phyloP scores from a whole-genome alignment of 1,140 invertebrate genomes.

The Listronotus oregonensis region DNA sequence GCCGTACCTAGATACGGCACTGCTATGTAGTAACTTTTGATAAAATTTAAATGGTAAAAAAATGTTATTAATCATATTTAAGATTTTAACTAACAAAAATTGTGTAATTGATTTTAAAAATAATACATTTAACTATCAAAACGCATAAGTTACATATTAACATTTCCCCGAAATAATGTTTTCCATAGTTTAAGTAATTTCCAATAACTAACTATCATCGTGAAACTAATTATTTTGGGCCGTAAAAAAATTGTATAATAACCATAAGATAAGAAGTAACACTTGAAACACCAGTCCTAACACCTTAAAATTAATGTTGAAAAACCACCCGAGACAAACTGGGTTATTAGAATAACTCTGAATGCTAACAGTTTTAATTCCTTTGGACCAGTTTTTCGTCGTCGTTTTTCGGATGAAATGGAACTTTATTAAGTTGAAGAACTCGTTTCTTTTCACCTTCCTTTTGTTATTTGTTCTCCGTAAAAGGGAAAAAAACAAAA shows the following conservation, averaged over 20 bases:
- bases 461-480: constrained; percentile 25
- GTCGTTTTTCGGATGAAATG: constrained; percentile 17
- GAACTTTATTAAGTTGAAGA: constrained; percentile 28
- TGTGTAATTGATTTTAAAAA: too few relatives aligned
- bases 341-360: constrained; percentile 31
- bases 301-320: constrained; percentile 29
- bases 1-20: too few relatives aligned
- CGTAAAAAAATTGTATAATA: constrained; percentile 33
- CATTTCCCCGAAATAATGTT: too few relatives aligned
- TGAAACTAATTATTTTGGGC: constrained; percentile 9
- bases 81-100: too few relatives aligned
- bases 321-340: constrained; percentile 29
- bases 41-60: too few relatives aligned
- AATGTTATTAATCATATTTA: too few relatives aligned
- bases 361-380: constrained; percentile 22
- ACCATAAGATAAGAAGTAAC: constrained; percentile 34
- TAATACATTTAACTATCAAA: too few relatives aligned
- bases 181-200: too few relatives aligned
- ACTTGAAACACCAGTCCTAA: constrained; percentile 30
- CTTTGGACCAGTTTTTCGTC: constrained; percentile 26
- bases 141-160: too few relatives aligned
- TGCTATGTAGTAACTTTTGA: too few relatives aligned
- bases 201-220: too few relatives aligned
- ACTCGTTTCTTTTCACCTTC: constrained; percentile 34
- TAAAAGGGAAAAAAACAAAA: constrained; percentile 33